Base-by-base conservation (phyloP, 2,888 invertebrate genomes). In the Callimorpha dominula region DNA sequence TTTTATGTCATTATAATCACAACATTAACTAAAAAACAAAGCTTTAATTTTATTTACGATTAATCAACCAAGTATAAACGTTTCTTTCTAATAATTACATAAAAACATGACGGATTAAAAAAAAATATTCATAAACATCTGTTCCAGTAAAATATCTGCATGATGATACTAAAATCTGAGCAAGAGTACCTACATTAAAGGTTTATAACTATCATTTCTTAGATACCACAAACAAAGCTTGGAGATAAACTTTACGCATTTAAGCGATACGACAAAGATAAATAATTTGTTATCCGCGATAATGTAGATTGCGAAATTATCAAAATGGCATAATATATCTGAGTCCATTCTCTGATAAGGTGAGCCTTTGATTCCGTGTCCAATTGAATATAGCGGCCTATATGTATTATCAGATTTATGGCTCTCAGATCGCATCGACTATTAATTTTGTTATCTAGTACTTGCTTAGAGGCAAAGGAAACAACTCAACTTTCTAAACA, bases 361-460 rank as follows among this genome's bases (percentile, higher is more conserved):
- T 79, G 75, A 63, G 74, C 66, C 77, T 75, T 79, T 81, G 82
- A 84, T 83, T 79, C 73, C 60, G 72, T 72, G 75, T 82, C 77
- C 74, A 73, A 81, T 77, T 73, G 81, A 83, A 83, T 81, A 81
- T 76, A 68, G 74, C 68, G 50, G 70, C 77, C 80, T 78, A 84
- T 80, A 81, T 79, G 74, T 82, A 80, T 81, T 84, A 84, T 83
- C 83, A 79, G 81, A 84, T 84, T 84, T 84, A 84, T 84, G 50
- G 79, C 49, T 52, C 40, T 70, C 40, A 75, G 83, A 84, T 84
- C 79, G 78, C 74, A 80, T 78, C 75, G 73, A 76, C 81, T 80
- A 84, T 84, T 84, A 82, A 83, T 84, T 81, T 84, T 80, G 77
- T 76, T 84, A 83, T 83, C 83, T 80, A 72, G 75, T 76, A 71